Base-by-base conservation (phyloP, 2,888 invertebrate genomes). In the Drosophila borealis region DNA sequence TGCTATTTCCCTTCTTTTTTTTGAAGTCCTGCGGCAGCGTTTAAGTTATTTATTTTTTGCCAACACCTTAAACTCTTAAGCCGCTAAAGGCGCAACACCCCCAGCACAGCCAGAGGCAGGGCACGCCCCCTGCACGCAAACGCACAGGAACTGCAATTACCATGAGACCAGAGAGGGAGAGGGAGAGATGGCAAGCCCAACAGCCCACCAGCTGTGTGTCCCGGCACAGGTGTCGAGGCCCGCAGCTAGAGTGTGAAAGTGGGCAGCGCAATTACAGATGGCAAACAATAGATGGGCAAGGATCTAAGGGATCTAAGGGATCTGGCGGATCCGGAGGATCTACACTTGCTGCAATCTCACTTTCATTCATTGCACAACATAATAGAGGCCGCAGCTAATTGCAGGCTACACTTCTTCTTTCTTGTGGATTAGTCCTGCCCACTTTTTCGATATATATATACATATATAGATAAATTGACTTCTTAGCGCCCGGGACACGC, bases 341-440 rank as follows among this genome's bases (percentile, higher is more conserved):
- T n/a, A 50, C 59, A 65, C 53, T 74, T 65, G 81, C 72, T 51
- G 54, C 64, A 86, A 56, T 60, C 71, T 78, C 89, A 85, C 89
- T 89, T 85, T 85, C 84, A 89, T 88, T 85, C 89, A 89, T 89
- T 89, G 74, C 84, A 88, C 83, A 84, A 84, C 80, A 56, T 74
- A 89, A 84, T 84, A 68, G 87, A 70, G 68, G 81, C 60, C 72
- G 68, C 63, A 62, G 57, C 63, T 88, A 83, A 82, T 82, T 88
- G 74, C 29, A 56, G 86, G 62, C 5, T 54, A 53, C 45, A 62
- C 37, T 37, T 13, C 41, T 13, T 17, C 13, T 25, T 56, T 2
- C 17, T 17, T 17, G 17, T 36, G 68, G 51, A 62, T 78, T 73
- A 64, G 69, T 74, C 45, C 59, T 59, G 68, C 68, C 78, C 34